phyloP scores from a whole-genome alignment of 2,888 invertebrate species.

The Patella ulyssiponensis region DNA sequence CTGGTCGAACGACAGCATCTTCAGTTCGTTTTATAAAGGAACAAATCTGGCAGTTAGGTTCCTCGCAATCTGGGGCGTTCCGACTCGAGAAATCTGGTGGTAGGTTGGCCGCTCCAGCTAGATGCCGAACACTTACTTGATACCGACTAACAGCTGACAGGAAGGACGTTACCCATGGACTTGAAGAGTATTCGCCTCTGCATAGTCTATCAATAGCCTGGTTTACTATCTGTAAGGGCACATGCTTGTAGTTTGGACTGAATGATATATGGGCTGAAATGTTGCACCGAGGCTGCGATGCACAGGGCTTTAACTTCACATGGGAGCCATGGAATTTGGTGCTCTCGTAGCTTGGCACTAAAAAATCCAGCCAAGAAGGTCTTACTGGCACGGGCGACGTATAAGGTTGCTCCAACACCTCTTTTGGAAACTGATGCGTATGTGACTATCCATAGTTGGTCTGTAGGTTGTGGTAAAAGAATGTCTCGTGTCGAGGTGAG shows the following conservation, averaged over 20 bases:
- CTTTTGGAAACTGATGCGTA: background rate
- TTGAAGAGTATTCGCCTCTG: conserved; percentile 39
- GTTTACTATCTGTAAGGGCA: conserved; percentile 40
- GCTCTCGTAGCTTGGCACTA: conserved; percentile 13
- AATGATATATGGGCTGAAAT: conserved; percentile 48
- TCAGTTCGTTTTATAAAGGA: conserved; percentile 21
- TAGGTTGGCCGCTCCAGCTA: conserved; percentile 26
- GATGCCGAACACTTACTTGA: conserved; percentile 26
- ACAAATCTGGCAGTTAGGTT: conserved; percentile 35
- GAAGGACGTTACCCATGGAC: conserved; percentile 32
- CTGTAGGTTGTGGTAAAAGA: background rate
- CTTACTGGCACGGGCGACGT: no score
- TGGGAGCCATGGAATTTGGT: conserved; percentile 5
- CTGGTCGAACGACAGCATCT: conserved; percentile 22
- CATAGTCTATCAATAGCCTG: conserved; percentile 33
- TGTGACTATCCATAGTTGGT: background rate
- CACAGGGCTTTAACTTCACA: conserved; percentile 26
- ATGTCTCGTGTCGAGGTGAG: background rate
- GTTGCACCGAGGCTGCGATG: conserved; percentile 34
- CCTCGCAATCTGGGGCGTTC: conserved; percentile 32
- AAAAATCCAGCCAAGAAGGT: background rate
- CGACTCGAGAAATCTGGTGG: conserved; percentile 36
- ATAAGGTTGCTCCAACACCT: no score
- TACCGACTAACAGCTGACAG: conserved; percentile 34
- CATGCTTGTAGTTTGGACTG: conserved; percentile 37